A percentile compares a stretch with the other conserved stretches of the same genome.
phyloP scores from a whole-genome alignment of 2,888 invertebrate genomes.

The Campaea margaritaria region DNA sequence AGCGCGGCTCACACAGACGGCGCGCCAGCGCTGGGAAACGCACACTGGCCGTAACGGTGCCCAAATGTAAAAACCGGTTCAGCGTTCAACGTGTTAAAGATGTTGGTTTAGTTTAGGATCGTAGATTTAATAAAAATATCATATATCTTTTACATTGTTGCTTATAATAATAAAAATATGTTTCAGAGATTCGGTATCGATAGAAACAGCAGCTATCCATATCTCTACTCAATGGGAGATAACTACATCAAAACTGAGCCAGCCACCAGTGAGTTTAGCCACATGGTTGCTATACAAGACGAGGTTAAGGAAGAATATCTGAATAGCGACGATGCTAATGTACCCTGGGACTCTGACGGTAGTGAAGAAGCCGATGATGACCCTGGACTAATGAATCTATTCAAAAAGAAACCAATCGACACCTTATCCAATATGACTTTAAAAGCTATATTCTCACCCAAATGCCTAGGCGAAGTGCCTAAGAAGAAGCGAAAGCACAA shows the following conservation, averaged over 20 bases:
- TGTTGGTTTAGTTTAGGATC: no score
- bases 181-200: slow-evolving; percentile 69
- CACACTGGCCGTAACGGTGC: no score
- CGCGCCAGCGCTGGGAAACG: no score
- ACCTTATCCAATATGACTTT: slow-evolving; percentile 55
- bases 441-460: slow-evolving; percentile 65
- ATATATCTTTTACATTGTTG: no score
- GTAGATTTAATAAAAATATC: no score
- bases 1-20: no score
- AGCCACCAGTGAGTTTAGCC: slow-evolving; percentile 37
- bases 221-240: slow-evolving; percentile 43
- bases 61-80: no score
- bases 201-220: slow-evolving; percentile 61
- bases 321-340: slow-evolving; percentile 47
- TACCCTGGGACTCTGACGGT: slow-evolving; percentile 67
- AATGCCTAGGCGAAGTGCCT: slow-evolving; percentile 61
- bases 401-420: slow-evolving; percentile 43
- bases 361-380: slow-evolving; percentile 35
- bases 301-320: slow-evolving; percentile 55
- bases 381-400: slow-evolving; percentile 6
- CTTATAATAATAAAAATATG: neutral
- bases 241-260: slow-evolving; percentile 56
- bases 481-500: slow-evolving; percentile 50
- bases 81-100: no score
- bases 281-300: slow-evolving; percentile 64